phyloP scores from a whole-genome alignment of 2,888 invertebrate species.

The Cryptus viduatorius region DNA sequence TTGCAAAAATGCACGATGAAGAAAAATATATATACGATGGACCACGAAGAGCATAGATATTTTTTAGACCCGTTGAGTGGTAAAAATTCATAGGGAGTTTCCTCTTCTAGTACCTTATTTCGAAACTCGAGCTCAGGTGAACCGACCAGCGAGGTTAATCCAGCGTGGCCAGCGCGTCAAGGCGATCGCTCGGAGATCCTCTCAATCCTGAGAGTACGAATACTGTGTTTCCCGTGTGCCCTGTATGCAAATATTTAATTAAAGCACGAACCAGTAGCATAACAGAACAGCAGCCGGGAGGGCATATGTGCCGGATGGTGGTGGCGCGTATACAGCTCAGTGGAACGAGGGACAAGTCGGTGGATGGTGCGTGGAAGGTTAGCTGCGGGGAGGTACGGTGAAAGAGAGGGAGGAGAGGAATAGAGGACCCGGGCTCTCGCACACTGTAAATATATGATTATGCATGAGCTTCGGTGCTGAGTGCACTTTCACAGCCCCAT shows the following conservation, averaged over 20 bases:
- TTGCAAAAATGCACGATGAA: no score
- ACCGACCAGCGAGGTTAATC: constrained; percentile 30
- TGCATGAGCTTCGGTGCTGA: constrained; percentile 81
- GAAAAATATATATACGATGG: no score
- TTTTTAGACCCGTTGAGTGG: not conserved
- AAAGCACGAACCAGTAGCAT: constrained; percentile 70
- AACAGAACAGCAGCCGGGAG: constrained; percentile 59
- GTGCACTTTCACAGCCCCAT: constrained; percentile 79
- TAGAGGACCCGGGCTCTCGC: constrained; percentile 58
- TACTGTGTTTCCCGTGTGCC: constrained; percentile 50
- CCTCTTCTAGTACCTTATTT: not conserved
- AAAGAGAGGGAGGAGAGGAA: constrained; percentile 45
- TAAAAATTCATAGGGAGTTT: constrained; percentile 14
- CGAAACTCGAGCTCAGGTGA: not conserved
- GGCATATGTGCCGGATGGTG: constrained; percentile 72
- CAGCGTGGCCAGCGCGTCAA: constrained; percentile 42
- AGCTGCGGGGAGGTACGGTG: constrained; percentile 55
- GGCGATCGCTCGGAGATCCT: constrained; percentile 44
- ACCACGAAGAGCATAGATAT: no score
- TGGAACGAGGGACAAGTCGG: constrained; percentile 59
- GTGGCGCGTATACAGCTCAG: constrained; percentile 27
- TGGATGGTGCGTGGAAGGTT: constrained; percentile 52
- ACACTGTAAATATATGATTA: constrained; percentile 83
- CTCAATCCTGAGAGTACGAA: constrained; percentile 24
- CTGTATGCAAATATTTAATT: constrained; percentile 83